phyloP scores from a whole-genome alignment of 2,797 vertebrate species.

The Acanthiza pusilla region DNA sequence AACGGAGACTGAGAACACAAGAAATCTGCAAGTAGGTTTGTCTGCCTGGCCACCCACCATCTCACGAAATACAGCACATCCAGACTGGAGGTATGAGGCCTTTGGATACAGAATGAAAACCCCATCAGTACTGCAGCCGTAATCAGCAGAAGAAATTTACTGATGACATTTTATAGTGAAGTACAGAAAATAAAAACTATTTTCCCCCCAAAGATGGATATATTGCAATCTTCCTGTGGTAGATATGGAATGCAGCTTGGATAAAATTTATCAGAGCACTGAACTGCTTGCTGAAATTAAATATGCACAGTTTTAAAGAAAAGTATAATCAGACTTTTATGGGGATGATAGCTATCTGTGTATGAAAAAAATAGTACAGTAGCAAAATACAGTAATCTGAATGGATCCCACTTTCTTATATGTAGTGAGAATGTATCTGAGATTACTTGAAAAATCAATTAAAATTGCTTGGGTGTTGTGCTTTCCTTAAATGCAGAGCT shows the following conservation, averaged over 20 bases:
- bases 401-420: not conserved
- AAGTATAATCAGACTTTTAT: not conserved
- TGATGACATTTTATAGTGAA: not conserved
- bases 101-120: not conserved
- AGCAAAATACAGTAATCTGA: not conserved
- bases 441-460: conserved; percentile 1
- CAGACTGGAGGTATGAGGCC: not conserved
- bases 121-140: not conserved
- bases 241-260: not conserved
- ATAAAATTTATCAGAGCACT: not conserved
- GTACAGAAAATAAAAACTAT: not conserved
- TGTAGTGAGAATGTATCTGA: not conserved
- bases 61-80: not conserved
- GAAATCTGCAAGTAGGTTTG: too few relatives aligned
- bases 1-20: not conserved
- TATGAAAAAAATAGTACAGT: not conserved
- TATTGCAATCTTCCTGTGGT: not conserved
- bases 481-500: not conserved
- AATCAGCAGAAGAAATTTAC: not conserved
- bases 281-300: not conserved
- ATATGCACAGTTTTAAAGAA: conserved; percentile 7
- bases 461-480: not conserved
- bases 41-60: not conserved
- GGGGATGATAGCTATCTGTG: not conserved
- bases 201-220: not conserved